phyloP scores from a whole-genome alignment of 2,888 invertebrate genomes.

The Dascillus cervinus region DNA sequence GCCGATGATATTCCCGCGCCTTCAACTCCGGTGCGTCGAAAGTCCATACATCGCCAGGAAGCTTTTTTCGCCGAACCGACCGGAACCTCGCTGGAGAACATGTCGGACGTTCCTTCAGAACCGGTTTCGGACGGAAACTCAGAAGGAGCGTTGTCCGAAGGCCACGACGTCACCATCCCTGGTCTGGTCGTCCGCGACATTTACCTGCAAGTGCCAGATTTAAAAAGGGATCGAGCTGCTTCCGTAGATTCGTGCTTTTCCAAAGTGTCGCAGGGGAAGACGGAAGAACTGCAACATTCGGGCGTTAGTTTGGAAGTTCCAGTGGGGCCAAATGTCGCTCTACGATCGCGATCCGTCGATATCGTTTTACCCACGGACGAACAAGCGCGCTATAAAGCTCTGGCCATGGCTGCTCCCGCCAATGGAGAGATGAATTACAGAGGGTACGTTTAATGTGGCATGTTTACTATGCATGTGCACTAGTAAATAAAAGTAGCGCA shows the following conservation, averaged over 20 bases:
- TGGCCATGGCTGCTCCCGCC: conserved; percentile 57
- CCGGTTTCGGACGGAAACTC: conserved; percentile 40
- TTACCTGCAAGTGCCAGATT: conserved; percentile 67
- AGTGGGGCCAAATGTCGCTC: conserved; percentile 53
- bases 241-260: conserved; percentile 84
- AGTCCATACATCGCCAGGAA: conserved; percentile 74
- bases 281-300: conserved; percentile 60
- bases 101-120: conserved; percentile 44
- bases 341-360: conserved; percentile 77
- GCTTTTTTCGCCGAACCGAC: conserved; percentile 73
- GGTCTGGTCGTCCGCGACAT: conserved; percentile 39
- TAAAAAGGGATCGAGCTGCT: conserved; percentile 77
- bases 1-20: conserved; percentile 33
- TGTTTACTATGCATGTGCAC: too few relatives aligned
- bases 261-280: conserved; percentile 64
- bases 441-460: conserved; percentile 40
- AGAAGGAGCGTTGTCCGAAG: conserved; percentile 33
- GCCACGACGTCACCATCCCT: conserved; percentile 30
- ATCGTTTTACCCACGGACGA: conserved; percentile 81
- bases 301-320: conserved; percentile 61
- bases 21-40: conserved; percentile 47
- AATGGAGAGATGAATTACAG: conserved; percentile 26
- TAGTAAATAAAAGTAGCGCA: too few relatives aligned
- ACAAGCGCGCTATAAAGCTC: conserved; percentile 78
- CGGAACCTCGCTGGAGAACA: conserved; percentile 63